Evolutionary conservation across 2,113 vertebrate species (phyloP).

Genomic region (Camarhynchus parvulus): DNA sequence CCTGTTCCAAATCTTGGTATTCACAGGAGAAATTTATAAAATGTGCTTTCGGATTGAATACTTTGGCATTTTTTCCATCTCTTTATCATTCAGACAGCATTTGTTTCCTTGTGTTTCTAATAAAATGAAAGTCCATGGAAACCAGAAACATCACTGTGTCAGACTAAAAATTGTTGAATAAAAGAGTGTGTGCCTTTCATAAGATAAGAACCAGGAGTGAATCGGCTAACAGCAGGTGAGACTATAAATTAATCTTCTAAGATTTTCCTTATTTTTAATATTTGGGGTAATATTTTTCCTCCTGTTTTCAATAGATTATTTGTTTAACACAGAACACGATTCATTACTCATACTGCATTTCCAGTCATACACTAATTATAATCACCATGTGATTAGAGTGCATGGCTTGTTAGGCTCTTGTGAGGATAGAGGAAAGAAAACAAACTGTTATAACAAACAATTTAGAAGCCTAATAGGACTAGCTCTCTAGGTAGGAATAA

Average conservation of each 20-base stretch:
- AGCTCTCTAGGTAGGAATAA: conserved; percentile 6
- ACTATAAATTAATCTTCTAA: neutral
- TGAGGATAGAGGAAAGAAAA: conserved; percentile 20
- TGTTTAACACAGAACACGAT: neutral
- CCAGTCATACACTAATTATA: neutral
- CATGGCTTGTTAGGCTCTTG: neutral
- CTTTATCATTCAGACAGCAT: conserved; percentile 14
- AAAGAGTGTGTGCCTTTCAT: neutral
- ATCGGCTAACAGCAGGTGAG: neutral
- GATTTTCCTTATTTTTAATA: neutral
- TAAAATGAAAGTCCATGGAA: neutral
- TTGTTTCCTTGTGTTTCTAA: conserved; percentile 12
- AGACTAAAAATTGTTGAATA: conserved; percentile 10
- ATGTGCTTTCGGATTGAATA: neutral
- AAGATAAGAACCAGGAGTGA: neutral
- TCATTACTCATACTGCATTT: neutral
- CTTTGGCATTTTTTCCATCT: neutral
- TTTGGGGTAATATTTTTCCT: neutral
- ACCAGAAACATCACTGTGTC: neutral
- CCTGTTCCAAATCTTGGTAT: neutral
- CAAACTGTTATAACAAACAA: neutral
- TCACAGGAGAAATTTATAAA: neutral
- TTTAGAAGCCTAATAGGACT: neutral
- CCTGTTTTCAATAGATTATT: neutral
- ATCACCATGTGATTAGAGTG: neutral